Conservation (phyloP, 2,113 vertebrate species). For the Leuciscus idus region DNA sequence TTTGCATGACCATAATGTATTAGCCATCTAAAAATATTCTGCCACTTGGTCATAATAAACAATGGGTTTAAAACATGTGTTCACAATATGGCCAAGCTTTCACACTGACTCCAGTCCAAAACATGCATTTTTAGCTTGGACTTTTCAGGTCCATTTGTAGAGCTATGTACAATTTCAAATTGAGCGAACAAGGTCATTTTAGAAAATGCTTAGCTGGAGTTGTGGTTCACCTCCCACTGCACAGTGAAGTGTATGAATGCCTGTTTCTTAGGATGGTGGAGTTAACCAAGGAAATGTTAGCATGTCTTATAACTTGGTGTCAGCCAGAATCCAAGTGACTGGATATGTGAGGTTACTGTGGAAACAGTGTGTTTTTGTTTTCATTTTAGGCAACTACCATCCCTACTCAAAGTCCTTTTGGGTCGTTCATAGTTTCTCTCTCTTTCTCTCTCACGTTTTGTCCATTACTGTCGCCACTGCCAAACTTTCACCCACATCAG, state of each 20-base stretch:
- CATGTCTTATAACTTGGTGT: conserved; percentile 28
- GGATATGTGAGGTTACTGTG: conserved; percentile 36
- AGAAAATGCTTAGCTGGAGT: conserved; percentile 25
- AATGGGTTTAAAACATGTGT: neutral
- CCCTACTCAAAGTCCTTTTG: neutral
- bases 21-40: conserved; percentile 12
- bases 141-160: neutral
- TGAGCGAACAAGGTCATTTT: neutral
- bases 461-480: conserved; percentile 31
- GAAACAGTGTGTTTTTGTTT: conserved; percentile 41
- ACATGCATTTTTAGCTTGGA: neutral
- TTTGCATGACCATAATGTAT: neutral
- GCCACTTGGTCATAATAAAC: neutral
- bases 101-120: neutral
- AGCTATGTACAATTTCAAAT: neutral
- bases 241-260: neutral
- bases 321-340: neutral
- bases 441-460: conserved; percentile 59
- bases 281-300: conserved; percentile 32
- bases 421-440: conserved; percentile 56
- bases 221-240: conserved; percentile 21
- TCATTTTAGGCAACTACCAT: neutral
- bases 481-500: neutral
- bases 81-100: neutral
- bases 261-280: conserved; percentile 27